Evolutionary conservation across 2,888 invertebrate species (phyloP).

Genomic region (Branchellion lobata): DNA sequence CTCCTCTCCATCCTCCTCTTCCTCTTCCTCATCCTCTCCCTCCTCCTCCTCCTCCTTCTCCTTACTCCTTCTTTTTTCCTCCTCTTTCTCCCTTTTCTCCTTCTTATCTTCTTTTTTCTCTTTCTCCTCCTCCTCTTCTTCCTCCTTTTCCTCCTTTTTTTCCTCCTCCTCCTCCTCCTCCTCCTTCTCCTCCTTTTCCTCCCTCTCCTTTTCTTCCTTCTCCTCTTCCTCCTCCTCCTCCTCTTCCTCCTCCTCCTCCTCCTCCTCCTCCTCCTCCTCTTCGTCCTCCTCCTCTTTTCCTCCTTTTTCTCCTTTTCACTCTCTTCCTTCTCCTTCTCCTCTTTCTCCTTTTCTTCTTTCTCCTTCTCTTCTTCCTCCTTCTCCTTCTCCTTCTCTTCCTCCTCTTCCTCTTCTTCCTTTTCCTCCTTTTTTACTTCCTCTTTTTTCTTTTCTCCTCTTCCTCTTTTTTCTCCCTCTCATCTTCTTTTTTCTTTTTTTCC

Average conservation of each 20-base stretch:
- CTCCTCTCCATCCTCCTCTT: background rate
- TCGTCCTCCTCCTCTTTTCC: too few species aligned
- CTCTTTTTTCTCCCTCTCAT: too few species aligned
- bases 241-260: background rate
- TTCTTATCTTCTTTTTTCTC: too few species aligned
- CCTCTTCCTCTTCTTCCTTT: background rate
- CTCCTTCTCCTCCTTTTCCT: background rate
- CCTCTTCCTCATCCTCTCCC: background rate
- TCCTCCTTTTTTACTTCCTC: too few species aligned
- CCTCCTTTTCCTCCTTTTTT: background rate
- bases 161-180: background rate
- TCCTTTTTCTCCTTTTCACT: too few species aligned
- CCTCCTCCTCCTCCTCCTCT: conserved; percentile 54
- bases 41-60: conserved; percentile 9
- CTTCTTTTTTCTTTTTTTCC: too few species aligned
- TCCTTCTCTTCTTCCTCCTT: background rate
- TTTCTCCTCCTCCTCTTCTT: background rate
- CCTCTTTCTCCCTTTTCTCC: too few species aligned
- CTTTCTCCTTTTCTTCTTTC: background rate
- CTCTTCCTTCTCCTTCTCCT: too few species aligned
- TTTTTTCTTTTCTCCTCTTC: background rate
- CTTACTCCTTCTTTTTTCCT: too few species aligned
- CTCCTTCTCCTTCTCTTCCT: too few species aligned
- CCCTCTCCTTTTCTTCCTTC: background rate
- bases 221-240: background rate